Evolutionary conservation across 2,113 vertebrate species (phyloP).

Genomic region (Choloepus hoffmanni): DNA sequence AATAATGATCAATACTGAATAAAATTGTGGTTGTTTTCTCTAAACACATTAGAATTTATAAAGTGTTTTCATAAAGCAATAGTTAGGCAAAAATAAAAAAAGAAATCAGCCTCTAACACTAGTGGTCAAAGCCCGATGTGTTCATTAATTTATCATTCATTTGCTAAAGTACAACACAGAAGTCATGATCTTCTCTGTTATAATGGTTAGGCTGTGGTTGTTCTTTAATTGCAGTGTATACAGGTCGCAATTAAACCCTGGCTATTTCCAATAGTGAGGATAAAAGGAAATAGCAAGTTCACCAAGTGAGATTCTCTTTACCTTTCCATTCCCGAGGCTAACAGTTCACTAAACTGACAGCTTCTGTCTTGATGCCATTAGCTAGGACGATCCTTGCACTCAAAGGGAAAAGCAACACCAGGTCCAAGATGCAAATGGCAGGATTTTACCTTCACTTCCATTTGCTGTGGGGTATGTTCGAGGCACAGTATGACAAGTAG

Average conservation of each 20-base stretch:
- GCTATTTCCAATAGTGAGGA: background rate
- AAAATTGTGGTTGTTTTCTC: background rate
- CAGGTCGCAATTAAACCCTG: background rate
- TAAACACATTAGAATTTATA: background rate
- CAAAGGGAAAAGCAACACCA: background rate
- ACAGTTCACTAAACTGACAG: background rate
- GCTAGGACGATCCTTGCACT: background rate
- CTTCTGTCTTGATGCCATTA: background rate
- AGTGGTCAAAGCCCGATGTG: background rate
- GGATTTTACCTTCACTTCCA: constrained; percentile 13
- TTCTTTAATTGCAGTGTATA: constrained; percentile 31
- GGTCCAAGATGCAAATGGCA: background rate
- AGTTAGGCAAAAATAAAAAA: background rate
- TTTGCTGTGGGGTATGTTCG: background rate
- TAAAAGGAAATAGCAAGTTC: background rate
- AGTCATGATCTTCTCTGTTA: background rate
- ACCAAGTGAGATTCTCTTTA: constrained; percentile 9
- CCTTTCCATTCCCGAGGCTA: background rate
- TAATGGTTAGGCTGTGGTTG: background rate
- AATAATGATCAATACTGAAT: background rate
- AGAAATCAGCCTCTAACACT: constrained; percentile 2
- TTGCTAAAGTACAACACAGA: background rate
- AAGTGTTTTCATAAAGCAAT: constrained; percentile 16
- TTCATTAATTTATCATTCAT: background rate
- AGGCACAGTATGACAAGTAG: background rate